Conservation (phyloP, 2,888 invertebrate species). For the Dicyrtoma fusca region DNA sequence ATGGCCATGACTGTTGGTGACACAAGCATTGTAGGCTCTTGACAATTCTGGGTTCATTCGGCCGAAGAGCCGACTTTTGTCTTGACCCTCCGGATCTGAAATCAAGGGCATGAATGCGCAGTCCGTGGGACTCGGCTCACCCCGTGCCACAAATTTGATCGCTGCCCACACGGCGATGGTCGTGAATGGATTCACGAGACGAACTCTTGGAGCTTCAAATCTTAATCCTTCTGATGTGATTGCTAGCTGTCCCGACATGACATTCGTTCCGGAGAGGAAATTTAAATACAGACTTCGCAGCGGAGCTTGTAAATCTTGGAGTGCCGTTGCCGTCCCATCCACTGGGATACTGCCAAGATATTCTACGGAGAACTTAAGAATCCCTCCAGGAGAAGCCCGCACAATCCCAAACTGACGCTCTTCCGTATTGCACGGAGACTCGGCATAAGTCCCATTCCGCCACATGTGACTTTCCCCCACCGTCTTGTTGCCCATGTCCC, state of each 20-base stretch:
- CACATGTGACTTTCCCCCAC: slow-evolving; percentile 48
- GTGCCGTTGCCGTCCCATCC: slow-evolving; percentile 70
- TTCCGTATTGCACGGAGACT: slow-evolving; percentile 38
- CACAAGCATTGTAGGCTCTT: slow-evolving; percentile 39
- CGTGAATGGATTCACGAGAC: slow-evolving; percentile 76
- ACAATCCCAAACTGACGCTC: slow-evolving; percentile 47
- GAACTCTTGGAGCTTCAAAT: slow-evolving; percentile 63
- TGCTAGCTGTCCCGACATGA: slow-evolving; percentile 67
- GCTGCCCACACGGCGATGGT: slow-evolving; percentile 94
- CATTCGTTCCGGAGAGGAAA: slow-evolving; percentile 63
- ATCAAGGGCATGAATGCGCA: slow-evolving; percentile 84
- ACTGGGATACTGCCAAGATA: slow-evolving; percentile 81
- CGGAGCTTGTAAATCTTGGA: slow-evolving; percentile 80
- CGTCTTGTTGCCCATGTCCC: slow-evolving; percentile 35
- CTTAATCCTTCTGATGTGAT: slow-evolving; percentile 73
- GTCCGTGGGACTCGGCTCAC: slow-evolving; percentile 58
- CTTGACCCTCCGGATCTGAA: slow-evolving; percentile 67
- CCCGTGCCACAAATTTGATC: slow-evolving; percentile 73
- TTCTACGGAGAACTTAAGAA: slow-evolving; percentile 65
- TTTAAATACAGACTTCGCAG: slow-evolving; percentile 73
- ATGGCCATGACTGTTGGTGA: slow-evolving; percentile 52
- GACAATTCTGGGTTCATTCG: slow-evolving; percentile 51
- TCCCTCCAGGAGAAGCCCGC: slow-evolving; percentile 46
- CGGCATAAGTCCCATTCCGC: slow-evolving; percentile 53
- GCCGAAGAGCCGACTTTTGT: slow-evolving; percentile 53